Evolutionary conservation across 2,113 vertebrate species (phyloP).

Genomic region (Pagrus major): DNA sequence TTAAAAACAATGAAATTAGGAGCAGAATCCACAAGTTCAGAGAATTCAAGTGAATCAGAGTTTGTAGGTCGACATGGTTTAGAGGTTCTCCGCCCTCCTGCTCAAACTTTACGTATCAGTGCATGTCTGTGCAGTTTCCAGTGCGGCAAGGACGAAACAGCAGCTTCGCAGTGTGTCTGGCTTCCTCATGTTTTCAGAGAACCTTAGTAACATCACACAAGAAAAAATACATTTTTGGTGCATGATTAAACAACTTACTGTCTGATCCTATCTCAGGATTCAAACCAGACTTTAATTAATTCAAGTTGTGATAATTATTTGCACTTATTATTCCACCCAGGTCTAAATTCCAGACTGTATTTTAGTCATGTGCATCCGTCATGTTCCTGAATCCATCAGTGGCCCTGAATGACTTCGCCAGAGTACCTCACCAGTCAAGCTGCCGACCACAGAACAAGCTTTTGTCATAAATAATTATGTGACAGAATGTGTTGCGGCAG

Average conservation of each 20-base stretch:
- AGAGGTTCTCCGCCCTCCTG: neutral
- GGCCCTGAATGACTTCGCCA: neutral
- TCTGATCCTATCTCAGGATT: neutral
- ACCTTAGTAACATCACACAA: neutral
- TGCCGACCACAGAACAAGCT: neutral
- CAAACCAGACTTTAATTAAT: neutral
- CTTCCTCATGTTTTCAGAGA: neutral
- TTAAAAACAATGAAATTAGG: neutral
- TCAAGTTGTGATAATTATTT: neutral
- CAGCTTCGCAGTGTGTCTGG: neutral
- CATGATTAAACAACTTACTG: neutral
- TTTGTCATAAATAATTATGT: slow-evolving; percentile 5
- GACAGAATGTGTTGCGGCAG: slow-evolving; percentile 18
- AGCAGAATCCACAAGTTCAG: neutral
- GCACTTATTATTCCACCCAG: neutral
- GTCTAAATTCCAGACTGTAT: neutral
- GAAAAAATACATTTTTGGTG: neutral
- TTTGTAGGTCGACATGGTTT: neutral
- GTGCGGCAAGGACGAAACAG: neutral
- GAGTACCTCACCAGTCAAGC: slow-evolving; percentile 4
- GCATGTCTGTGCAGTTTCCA: slow-evolving; percentile 10
- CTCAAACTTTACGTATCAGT: neutral
- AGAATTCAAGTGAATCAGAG: slow-evolving; percentile 1
- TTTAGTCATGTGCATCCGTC: neutral
- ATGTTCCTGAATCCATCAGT: slow-evolving; percentile 7